Evolutionary conservation across 1,140 invertebrate species (phyloP).

Genomic region (Bactericera cockerelli): DNA sequence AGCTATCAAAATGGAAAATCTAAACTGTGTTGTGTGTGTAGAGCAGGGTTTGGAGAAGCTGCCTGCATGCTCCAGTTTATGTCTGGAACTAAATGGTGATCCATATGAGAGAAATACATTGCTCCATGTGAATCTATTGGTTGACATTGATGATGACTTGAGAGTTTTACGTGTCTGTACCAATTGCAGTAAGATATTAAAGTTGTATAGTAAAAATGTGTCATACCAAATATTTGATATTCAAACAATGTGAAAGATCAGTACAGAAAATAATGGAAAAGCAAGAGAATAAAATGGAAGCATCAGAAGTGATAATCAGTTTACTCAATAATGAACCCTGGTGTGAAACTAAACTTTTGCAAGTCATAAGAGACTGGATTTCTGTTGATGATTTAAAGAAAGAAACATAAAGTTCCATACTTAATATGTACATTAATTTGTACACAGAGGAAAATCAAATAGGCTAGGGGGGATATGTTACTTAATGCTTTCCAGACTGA

Average conservation of each 20-base stretch:
- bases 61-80: background rate
- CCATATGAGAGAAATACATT: background rate
- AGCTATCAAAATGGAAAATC: slow-evolving; percentile 3
- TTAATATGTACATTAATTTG: no score
- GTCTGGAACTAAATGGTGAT: background rate
- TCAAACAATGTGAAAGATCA: background rate
- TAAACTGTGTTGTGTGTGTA: background rate
- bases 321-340: slow-evolving; percentile 6
- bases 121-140: background rate
- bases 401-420: no score
- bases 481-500: no score
- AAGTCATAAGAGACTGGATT: background rate
- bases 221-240: slow-evolving; percentile 2
- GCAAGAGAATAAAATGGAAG: background rate
- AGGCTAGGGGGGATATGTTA: no score
- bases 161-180: background rate
- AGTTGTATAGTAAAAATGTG: slow-evolving; percentile 7
- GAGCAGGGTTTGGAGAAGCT: background rate
- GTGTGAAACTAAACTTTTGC: background rate
- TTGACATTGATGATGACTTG: slow-evolving; percentile 3
- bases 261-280: background rate
- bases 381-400: background rate
- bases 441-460: no score
- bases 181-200: background rate
- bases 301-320: background rate